These are phyloP conservation scores for Drosophila koepferae DNA, from an alignment of 2,888 invertebrate species.

Conservation along the genomic window DNA sequence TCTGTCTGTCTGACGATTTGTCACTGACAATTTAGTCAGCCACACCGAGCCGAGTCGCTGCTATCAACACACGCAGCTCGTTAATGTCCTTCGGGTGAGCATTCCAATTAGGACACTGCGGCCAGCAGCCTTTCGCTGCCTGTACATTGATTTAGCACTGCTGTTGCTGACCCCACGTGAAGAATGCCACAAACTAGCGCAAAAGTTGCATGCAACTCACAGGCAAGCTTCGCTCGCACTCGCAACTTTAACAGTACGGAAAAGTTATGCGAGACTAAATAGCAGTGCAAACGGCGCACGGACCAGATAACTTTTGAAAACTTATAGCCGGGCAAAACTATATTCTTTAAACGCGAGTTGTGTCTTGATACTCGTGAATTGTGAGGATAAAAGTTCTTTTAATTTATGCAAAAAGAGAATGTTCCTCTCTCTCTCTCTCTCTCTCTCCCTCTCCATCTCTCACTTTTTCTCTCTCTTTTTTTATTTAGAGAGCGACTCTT, in stretches of 20 bases:
- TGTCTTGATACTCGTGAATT: slow-evolving; percentile 34
- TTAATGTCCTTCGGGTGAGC: slow-evolving; percentile 50
- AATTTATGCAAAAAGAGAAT: background rate
- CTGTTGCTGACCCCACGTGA: slow-evolving; percentile 16
- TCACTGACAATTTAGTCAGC: slow-evolving; percentile 26
- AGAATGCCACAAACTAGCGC: slow-evolving; percentile 35
- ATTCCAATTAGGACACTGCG: slow-evolving; percentile 48
- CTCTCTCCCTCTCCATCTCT: background rate
- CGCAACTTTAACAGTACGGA: slow-evolving; percentile 25
- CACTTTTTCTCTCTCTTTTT: background rate
- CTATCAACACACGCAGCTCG: slow-evolving; percentile 42
- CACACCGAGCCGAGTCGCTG: slow-evolving; percentile 1
- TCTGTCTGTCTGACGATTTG: slow-evolving; percentile 6
- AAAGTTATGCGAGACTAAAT: slow-evolving; percentile 35
- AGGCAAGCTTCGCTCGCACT: slow-evolving; percentile 32
- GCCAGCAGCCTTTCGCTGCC: slow-evolving; percentile 26
- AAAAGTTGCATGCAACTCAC: slow-evolving; percentile 35
- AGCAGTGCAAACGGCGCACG: slow-evolving; percentile 19
- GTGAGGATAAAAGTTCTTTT: slow-evolving; percentile 17
- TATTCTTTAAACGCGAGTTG: slow-evolving; percentile 29
- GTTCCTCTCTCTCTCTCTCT: background rate
- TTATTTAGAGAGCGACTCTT: too few species aligned
- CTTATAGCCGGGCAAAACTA: slow-evolving; percentile 30
- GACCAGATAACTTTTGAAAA: slow-evolving; percentile 27
- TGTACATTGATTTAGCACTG: slow-evolving; percentile 48